phyloP scores from a whole-genome alignment of 1,140 invertebrate genomes.

The Chymomyza costata region DNA sequence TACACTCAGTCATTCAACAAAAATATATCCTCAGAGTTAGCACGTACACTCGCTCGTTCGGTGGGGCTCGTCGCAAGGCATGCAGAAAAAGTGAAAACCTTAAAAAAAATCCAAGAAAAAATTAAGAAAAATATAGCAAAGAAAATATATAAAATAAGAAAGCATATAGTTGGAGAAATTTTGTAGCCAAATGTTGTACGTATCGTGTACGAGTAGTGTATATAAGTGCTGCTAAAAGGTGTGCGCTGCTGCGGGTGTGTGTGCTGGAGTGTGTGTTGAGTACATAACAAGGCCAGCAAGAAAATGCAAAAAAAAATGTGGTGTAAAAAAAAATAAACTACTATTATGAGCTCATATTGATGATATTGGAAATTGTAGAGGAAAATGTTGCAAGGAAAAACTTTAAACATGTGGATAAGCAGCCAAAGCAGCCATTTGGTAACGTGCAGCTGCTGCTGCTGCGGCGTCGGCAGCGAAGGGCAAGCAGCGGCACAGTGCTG shows the following conservation, averaged over 20 bases:
- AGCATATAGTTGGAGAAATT: slow-evolving; percentile 10
- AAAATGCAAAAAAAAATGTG: slow-evolving; percentile 40
- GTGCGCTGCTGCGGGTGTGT: slow-evolving; percentile 28
- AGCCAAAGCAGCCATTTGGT: slow-evolving; percentile 1
- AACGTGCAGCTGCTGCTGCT: too few species aligned
- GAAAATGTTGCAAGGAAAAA: slow-evolving; percentile 35
- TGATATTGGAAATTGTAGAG: slow-evolving; percentile 12
- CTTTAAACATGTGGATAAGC: slow-evolving; percentile 44
- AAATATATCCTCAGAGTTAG: slow-evolving; percentile 59
- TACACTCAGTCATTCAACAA: slow-evolving; percentile 60
- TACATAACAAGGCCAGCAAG: slow-evolving; percentile 69
- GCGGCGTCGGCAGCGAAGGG: neutral
- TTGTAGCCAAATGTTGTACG: slow-evolving; percentile 38
- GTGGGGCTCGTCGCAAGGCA: slow-evolving; percentile 57
- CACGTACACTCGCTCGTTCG: slow-evolving; percentile 42
- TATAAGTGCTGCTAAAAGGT: slow-evolving; percentile 13
- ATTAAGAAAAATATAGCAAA: slow-evolving; percentile 18
- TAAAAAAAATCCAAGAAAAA: slow-evolving; percentile 29
- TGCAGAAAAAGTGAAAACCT: slow-evolving; percentile 38
- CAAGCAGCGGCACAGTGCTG: neutral
- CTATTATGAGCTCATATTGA: slow-evolving; percentile 3
- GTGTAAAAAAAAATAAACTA: neutral
- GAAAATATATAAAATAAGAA: slow-evolving; percentile 13
- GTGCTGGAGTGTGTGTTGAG: slow-evolving; percentile 49
- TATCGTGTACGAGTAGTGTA: slow-evolving; percentile 47